phyloP scores from a whole-genome alignment of 1,140 invertebrate genomes.

The Ladona fulva region DNA sequence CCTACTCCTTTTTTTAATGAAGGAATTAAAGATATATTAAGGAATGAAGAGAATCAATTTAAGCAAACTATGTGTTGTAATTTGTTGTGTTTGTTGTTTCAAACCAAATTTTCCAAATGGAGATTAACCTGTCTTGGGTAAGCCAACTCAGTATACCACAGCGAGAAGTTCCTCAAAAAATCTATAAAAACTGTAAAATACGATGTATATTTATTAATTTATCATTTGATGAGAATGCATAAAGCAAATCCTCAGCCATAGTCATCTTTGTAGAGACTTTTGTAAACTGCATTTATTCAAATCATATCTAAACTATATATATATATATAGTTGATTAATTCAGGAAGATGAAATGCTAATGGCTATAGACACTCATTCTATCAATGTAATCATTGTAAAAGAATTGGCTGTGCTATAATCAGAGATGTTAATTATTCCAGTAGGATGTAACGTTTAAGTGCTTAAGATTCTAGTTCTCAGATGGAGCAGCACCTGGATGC shows the following conservation, averaged over 20 bases:
- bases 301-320: background rate
- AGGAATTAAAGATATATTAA: too few relatives aligned
- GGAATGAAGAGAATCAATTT: background rate
- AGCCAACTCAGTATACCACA: background rate
- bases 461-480: background rate
- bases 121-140: background rate
- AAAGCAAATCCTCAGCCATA: background rate
- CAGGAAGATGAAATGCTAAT: too few relatives aligned
- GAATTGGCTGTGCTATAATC: background rate
- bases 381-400: background rate
- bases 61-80: background rate
- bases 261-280: background rate
- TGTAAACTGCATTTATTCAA: background rate
- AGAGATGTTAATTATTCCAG: background rate
- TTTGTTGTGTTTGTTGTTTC: background rate
- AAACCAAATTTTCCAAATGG: background rate
- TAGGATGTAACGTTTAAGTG: background rate
- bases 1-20: too few relatives aligned
- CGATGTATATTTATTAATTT: background rate
- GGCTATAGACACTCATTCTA: too few relatives aligned
- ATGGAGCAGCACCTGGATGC: too few relatives aligned
- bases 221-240: background rate
- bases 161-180: background rate
- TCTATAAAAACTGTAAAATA: background rate
- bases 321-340: background rate